Evolutionary conservation across 2,797 vertebrate species (phyloP).

Genomic region (Prunella strophiata): DNA sequence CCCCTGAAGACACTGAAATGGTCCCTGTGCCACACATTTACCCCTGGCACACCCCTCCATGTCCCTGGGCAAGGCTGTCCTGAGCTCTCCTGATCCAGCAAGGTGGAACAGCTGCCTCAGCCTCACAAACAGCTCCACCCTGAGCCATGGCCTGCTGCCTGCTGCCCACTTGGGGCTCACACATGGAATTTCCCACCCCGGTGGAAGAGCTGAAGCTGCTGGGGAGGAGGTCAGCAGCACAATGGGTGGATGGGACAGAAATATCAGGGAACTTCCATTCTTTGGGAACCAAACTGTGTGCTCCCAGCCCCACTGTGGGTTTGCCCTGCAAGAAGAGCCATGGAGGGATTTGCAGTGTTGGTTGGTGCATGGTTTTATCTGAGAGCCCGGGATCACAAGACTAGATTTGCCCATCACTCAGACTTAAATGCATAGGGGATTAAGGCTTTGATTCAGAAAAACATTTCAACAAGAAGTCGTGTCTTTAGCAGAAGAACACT

Average conservation of each 20-base stretch:
- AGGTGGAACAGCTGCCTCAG: background rate
- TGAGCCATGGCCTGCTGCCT: background rate
- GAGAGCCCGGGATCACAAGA: background rate
- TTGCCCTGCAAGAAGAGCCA: background rate
- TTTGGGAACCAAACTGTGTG: background rate
- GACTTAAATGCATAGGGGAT: background rate
- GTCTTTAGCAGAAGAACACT: background rate
- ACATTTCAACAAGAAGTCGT: background rate
- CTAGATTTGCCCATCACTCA: background rate
- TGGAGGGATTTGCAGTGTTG: background rate
- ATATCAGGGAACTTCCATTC: background rate
- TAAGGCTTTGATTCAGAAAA: slow-evolving; percentile 29
- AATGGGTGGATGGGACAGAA: background rate
- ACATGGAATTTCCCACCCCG: accelerated
- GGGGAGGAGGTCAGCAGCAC: background rate
- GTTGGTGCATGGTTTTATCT: background rate
- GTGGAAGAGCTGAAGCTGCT: background rate
- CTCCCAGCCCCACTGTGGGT: background rate
- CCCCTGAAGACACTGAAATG: background rate
- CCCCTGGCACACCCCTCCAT: accelerated
- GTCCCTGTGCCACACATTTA: background rate
- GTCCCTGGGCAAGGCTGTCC: background rate
- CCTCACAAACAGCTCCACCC: background rate
- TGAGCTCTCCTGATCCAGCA: background rate
- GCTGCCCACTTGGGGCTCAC: background rate